Percentiles rank a stretch among this genome's conserved stretches.
phyloP scores from a whole-genome alignment of 2,888 invertebrate species.

The Lasioglossum figueresi region DNA sequence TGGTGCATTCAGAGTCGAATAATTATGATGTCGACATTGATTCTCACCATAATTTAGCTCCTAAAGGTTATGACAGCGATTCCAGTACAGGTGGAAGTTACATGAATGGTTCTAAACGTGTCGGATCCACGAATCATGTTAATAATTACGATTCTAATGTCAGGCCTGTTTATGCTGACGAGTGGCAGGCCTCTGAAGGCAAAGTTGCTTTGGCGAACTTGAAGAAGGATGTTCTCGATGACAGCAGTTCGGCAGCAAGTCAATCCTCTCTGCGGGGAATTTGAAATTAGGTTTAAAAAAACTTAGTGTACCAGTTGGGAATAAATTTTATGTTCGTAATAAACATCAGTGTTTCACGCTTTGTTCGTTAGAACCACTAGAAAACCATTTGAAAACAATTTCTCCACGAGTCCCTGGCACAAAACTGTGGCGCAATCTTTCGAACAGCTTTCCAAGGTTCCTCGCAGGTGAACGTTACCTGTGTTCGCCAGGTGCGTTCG shows the following conservation, averaged over 20 bases:
- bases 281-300: slow-evolving; percentile 1
- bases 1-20: not conserved
- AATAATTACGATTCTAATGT: slow-evolving; percentile 24
- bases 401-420: too few relatives aligned
- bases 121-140: slow-evolving; percentile 2
- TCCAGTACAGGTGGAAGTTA: not conserved
- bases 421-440: slow-evolving; percentile 62
- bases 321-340: slow-evolving; percentile 30
- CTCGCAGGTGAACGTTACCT: slow-evolving; percentile 25
- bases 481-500: slow-evolving; percentile 15
- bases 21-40: not conserved
- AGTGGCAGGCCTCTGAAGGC: slow-evolving; percentile 56
- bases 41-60: not conserved
- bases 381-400: not conserved
- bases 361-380: not conserved
- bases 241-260: not conserved
- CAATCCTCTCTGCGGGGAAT: slow-evolving; percentile 8
- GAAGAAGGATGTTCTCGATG: not conserved
- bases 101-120: not conserved
- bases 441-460: slow-evolving; percentile 36
- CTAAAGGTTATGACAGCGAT: not conserved
- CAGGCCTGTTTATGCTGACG: slow-evolving; percentile 38
- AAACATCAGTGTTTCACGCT: not conserved
- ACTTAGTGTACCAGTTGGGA: slow-evolving; percentile 21
- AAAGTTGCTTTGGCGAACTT: slow-evolving; percentile 9